Conservation (phyloP, 2,797 vertebrate genomes). For the Limosa lapponica region DNA sequence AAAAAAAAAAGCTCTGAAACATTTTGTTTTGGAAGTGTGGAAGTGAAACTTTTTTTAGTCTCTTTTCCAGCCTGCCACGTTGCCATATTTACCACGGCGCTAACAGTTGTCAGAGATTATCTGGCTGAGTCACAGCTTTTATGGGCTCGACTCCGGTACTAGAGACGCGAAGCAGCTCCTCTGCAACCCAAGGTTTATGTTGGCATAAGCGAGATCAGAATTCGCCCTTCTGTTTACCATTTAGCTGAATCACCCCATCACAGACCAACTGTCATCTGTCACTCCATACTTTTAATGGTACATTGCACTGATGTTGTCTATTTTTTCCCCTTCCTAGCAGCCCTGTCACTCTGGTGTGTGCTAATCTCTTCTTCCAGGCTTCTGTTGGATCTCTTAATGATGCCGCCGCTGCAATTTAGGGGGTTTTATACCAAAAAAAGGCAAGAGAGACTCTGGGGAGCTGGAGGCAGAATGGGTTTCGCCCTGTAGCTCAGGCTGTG, state of each 20-base stretch:
- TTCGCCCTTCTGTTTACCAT: constrained; percentile 67
- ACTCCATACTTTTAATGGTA: constrained; percentile 70
- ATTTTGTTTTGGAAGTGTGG: constrained; percentile 10
- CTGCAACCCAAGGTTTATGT: constrained; percentile 63
- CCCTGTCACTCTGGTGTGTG: constrained; percentile 44
- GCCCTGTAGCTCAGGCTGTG: not conserved
- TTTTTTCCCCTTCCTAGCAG: constrained; percentile 58
- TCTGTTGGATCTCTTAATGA: constrained; percentile 55
- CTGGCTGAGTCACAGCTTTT: constrained; percentile 70
- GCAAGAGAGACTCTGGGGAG: not conserved
- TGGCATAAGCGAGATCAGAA: constrained; percentile 65
- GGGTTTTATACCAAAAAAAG: rapidly evolving
- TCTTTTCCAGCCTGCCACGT: constrained; percentile 49
- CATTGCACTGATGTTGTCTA: constrained; percentile 68
- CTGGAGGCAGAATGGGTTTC: not conserved
- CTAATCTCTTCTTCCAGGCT: constrained; percentile 60
- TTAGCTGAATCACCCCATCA: constrained; percentile 74
- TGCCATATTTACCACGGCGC: constrained; percentile 61
- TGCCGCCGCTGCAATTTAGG: not conserved
- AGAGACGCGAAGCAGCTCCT: constrained; percentile 51
- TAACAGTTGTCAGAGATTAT: constrained; percentile 72
- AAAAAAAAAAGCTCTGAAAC: not conserved
- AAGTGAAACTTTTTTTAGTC: constrained; percentile 48
- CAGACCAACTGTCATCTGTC: constrained; percentile 73
- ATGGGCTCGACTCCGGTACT: constrained; percentile 30